Conservation (phyloP, 2,797 vertebrate species). For the Myiotriccus ornatus region DNA sequence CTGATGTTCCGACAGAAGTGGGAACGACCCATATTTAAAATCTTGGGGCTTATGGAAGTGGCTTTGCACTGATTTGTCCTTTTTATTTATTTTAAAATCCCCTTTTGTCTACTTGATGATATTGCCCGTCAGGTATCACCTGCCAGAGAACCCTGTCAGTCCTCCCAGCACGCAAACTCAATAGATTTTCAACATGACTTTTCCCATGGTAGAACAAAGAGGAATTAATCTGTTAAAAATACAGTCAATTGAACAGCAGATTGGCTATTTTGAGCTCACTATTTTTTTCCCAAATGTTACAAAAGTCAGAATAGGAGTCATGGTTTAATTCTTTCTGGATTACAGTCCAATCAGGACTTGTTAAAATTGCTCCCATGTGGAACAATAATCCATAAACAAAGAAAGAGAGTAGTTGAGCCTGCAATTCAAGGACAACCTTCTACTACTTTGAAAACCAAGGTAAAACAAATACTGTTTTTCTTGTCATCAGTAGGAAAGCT, state of each 20-base stretch:
- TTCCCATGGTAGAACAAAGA: neutral
- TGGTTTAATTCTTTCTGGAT: slow-evolving; percentile 37
- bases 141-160: neutral
- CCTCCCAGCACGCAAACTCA: neutral
- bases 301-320: neutral
- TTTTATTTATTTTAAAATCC: neutral
- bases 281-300: neutral
- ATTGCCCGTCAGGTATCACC: neutral
- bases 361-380: slow-evolving; percentile 16
- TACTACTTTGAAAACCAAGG: neutral
- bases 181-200: neutral
- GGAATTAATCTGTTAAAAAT: slow-evolving; percentile 30
- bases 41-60: rapidly evolving
- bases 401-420: neutral
- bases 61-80: neutral
- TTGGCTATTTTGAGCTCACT: neutral
- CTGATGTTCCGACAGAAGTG: neutral
- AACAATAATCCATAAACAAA: slow-evolving; percentile 48
- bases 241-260: neutral
- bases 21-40: neutral
- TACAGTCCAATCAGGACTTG: neutral
- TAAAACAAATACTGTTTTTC: neutral
- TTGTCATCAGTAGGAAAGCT: neutral
- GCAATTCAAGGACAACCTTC: slow-evolving; percentile 1
- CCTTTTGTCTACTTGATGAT: neutral